Conservation (phyloP, 2,113 vertebrate genomes). For the Cryptotis parvus region DNA sequence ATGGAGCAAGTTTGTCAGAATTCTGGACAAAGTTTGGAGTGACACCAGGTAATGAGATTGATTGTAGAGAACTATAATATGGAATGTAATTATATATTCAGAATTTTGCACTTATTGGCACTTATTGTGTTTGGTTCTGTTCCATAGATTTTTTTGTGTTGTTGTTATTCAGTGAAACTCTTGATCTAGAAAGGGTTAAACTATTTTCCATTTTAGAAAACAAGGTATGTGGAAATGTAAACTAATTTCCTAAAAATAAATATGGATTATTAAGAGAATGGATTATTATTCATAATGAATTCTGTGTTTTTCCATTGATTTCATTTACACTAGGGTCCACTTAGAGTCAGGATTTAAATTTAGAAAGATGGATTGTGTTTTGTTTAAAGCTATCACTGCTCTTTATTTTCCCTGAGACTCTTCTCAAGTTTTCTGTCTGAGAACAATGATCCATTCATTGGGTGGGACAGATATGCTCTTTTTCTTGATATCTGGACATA, state of each 20-base stretch:
- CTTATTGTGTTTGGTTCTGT: neutral
- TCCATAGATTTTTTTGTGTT: neutral
- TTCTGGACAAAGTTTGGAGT: neutral
- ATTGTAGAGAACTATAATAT: no score
- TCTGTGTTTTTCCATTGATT: no score
- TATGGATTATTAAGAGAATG: no score
- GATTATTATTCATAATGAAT: no score
- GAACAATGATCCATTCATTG: neutral
- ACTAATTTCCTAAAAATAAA: no score
- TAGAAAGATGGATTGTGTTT: neutral
- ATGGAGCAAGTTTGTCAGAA: no score
- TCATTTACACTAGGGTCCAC: no score
- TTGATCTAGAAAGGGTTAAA: neutral
- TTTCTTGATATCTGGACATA: neutral
- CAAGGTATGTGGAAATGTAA: neutral
- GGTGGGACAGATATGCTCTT: neutral
- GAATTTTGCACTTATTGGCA: neutral
- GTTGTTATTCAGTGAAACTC: neutral
- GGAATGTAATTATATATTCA: neutral
- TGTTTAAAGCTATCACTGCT: neutral
- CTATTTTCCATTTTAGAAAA: neutral
- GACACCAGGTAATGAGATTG: neutral
- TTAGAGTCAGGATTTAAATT: no score
- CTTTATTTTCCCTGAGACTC: slow-evolving; percentile 12
- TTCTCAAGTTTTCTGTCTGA: slow-evolving; percentile 1